Evolutionary conservation across 2,888 invertebrate genomes (phyloP), one percentile per base, ranked within the genome.

Genomic region (Phragmatobia fuliginosa): DNA sequence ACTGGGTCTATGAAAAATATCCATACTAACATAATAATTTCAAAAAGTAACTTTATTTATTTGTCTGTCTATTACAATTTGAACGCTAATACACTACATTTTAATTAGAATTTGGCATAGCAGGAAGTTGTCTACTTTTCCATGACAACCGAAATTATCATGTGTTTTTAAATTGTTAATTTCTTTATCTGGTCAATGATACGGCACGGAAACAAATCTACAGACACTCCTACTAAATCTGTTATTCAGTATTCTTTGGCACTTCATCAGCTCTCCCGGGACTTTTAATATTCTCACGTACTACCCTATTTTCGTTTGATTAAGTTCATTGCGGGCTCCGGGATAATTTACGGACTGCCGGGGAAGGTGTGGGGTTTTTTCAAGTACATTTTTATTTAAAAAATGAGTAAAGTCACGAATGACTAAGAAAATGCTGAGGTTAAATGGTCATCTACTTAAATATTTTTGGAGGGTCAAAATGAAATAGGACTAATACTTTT

Each of bases 251-350:
- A 6, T 14, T 21, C 45, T 32, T 28, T 28, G 25, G 56, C 36
- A 56, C 52, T 64, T n/a, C 25, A 36, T 65, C 25, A 65, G 28
- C 10, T 63, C 60, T 62, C 66, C n/a, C 62, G 25, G 33, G 33
- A 60, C 25, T 38, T 52, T 32, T 56, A 56, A 65, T 36, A 65
- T 63, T 63, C 32, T 60, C 63, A 56, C 28, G 36, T 62, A 28
- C 33, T 62, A 41, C 56, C 16, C 63, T 63, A 71, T 67, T 70
- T 66, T 70, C 70, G 41, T 70, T 67, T 71, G 67, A 67, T 67
- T 70, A 67, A 67, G 64, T 64, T 67, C 67, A 52, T 67, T 64
- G 64, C 61, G 52, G 59, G 32, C 32, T 38, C 14, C 36, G 56
- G 64, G 52, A 67, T 70, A 67, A 67, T 67, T 70, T 65, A 67